phyloP scores from a whole-genome alignment of 2,797 vertebrate genomes.

The Perodicticus potto region DNA sequence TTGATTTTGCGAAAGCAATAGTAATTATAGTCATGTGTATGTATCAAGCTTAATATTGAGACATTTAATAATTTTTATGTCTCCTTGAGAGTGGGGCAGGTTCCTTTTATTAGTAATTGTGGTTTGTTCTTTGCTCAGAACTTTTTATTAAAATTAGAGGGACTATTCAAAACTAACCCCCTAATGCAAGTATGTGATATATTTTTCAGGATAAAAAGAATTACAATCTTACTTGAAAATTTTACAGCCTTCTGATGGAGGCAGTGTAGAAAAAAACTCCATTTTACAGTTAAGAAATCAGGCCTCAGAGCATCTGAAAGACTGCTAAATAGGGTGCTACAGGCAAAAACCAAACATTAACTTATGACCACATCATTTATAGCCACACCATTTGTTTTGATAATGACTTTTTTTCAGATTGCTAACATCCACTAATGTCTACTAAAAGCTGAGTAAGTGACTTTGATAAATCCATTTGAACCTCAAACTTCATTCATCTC shows the following conservation, averaged over 20 bases:
- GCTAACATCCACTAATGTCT: background rate
- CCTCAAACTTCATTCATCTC: conserved; percentile 34
- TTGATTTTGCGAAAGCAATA: conserved; percentile 33
- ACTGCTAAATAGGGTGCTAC: background rate
- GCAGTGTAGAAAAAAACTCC: background rate
- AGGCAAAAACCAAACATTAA: conserved; percentile 21
- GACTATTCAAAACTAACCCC: background rate
- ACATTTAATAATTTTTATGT: background rate
- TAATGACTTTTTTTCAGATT: background rate
- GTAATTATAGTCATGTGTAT: background rate
- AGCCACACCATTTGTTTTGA: background rate
- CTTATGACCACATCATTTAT: background rate
- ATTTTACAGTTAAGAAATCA: background rate
- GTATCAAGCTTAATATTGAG: conserved; percentile 12
- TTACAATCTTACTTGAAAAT: background rate
- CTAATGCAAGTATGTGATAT: background rate
- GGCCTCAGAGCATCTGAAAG: background rate
- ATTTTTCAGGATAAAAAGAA: conserved; percentile 39
- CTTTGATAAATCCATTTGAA: background rate
- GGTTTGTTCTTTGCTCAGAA: conserved; percentile 3
- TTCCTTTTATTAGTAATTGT: background rate
- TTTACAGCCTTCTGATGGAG: conserved; percentile 2
- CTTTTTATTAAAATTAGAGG: conserved; percentile 19
- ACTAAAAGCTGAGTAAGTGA: conserved; percentile 4
- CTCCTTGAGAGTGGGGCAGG: background rate